Conservation (phyloP, 2,888 invertebrate genomes). For the Chymomyza caudatula region DNA sequence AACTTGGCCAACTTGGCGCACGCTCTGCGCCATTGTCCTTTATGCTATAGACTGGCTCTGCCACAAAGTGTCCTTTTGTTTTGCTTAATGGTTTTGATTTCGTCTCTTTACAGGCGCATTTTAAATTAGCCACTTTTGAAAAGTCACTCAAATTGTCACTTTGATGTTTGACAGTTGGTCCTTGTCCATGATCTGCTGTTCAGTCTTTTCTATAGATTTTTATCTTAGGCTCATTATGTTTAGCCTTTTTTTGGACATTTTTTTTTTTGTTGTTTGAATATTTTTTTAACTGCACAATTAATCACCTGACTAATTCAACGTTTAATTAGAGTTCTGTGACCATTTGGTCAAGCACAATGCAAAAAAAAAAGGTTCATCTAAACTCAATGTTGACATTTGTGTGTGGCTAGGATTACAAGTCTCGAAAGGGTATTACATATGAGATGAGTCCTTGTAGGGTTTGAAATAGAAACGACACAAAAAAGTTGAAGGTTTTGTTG, state of each 20-base stretch:
- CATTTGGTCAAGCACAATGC: not conserved
- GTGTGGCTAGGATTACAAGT: not conserved
- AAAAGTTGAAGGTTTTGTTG: not conserved
- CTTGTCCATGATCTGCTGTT: not conserved
- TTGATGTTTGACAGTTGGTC: conserved; percentile 57
- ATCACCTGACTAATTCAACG: conserved; percentile 58
- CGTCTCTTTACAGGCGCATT: conserved; percentile 47
- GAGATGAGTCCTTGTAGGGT: not conserved
- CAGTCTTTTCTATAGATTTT: conserved; percentile 36
- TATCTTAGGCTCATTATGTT: conserved; percentile 9
- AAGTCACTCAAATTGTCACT: conserved; percentile 71
- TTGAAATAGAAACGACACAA: not conserved
- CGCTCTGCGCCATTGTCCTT: conserved; percentile 52
- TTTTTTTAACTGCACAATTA: conserved; percentile 59
- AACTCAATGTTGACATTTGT: not conserved
- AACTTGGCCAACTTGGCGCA: not conserved
- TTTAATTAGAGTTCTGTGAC: conserved; percentile 51
- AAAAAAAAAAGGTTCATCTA: not conserved
- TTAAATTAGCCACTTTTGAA: conserved; percentile 55
- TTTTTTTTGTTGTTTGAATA: conserved; percentile 12
- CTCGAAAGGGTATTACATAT: not conserved
- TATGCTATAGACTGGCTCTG: not conserved
- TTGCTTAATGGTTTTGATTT: conserved; percentile 10
- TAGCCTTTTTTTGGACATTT: not conserved
- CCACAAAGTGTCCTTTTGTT: conserved; percentile 64